Conservation (phyloP, 2,113 vertebrate species). For the Phyllostomus hastatus region DNA sequence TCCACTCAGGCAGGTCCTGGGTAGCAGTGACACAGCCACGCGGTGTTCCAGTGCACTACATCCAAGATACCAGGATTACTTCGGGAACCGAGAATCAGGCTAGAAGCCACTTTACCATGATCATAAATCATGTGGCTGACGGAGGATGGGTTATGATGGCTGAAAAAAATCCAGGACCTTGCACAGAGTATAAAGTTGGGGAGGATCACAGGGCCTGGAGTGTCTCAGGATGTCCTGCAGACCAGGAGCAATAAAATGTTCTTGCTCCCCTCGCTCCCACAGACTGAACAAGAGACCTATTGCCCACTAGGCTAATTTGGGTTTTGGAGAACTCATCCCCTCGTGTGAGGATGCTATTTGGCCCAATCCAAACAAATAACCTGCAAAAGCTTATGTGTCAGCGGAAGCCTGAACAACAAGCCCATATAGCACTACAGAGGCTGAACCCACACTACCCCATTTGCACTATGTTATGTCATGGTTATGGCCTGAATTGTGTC, state of each 20-base stretch:
- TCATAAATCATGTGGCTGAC: not conserved
- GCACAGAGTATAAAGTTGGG: not conserved
- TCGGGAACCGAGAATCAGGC: not conserved
- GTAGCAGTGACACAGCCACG: no score
- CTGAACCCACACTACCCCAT: not conserved
- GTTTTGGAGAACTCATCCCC: not conserved
- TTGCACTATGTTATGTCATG: not conserved
- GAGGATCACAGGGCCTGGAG: not conserved
- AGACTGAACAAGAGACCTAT: not conserved
- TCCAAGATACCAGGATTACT: not conserved
- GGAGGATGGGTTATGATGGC: not conserved
- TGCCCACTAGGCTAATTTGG: not conserved
- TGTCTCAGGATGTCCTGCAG: not conserved
- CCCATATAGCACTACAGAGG: not conserved
- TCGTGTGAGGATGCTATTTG: not conserved
- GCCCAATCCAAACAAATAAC: not conserved
- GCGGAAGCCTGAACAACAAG: not conserved
- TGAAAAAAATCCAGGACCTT: not conserved
- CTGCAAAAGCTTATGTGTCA: not conserved
- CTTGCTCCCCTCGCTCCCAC: not conserved
- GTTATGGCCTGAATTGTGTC: not conserved
- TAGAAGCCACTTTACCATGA: not conserved
- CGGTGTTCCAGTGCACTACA: not conserved
- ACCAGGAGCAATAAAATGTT: not conserved
- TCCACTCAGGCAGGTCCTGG: not conserved